Base-by-base conservation (phyloP, 2,113 vertebrate genomes). In the Lycocorax pyrrhopterus region DNA sequence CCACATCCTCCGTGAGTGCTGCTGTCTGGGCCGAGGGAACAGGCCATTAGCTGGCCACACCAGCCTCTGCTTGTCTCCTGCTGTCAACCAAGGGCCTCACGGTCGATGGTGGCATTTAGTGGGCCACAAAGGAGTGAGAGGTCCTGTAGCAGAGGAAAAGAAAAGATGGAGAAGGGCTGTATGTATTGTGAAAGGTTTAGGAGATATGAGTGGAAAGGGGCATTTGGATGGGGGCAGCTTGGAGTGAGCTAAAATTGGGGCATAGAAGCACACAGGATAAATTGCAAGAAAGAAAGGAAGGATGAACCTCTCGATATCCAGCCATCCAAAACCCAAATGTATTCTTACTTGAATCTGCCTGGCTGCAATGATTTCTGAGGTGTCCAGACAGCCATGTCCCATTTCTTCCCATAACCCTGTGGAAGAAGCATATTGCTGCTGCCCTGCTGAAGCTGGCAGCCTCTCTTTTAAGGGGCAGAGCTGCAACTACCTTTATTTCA, bases 31-130 rank as follows among this genome's bases (percentile, higher is more conserved):
- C 35, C 64, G 27, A 59, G 30, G 63, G 25, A 21, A 35, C 71
- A 44, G 49, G 21, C 41, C 51, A 53, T 64, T 18, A 82, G 21
- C 43, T 7, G 5, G 30, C 20, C 53, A 80, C 62, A 69, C 27
- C 4, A 4, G 16, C 22, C 55, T 73, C 73, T 73, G 59, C 37
- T 33, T 47, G 26, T 89, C 56, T 84, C 23, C 77, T 64, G 60
- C 26, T 2, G 1, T 23, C 6, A 10, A 4, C n/a, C 55, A n/a
- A 58, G 64, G 53, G 25, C 47, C n/a, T 63, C 4, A 1, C 16
- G 9, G 39, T 53, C 6, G 3, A 35, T 1, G 1, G 33, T 56
- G 64, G 44, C 56, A 67, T 63, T 55, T 4, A 5, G 9, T 17
- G 13, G 18, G 33, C 21, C 60, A 62, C 47, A 78, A 84, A 66